phyloP scores from a whole-genome alignment of 2,888 invertebrate genomes.

The Heteromyza rotundicornis region DNA sequence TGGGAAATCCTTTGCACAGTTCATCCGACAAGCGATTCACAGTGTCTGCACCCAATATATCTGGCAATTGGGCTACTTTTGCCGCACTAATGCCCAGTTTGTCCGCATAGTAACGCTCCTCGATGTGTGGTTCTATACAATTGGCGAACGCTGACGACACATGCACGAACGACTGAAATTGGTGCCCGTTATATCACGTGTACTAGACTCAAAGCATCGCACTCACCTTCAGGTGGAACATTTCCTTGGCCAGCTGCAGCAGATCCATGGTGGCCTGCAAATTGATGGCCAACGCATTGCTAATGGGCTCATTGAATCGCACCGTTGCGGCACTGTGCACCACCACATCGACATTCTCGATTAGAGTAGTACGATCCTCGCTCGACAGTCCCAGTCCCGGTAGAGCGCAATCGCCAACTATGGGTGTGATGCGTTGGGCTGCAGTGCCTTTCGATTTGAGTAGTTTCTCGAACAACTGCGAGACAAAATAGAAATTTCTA shows the following conservation, averaged over 20 bases:
- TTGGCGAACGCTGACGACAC: slow-evolving; percentile 76
- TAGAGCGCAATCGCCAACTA: slow-evolving; percentile 59
- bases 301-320: slow-evolving; percentile 73
- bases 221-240: slow-evolving; percentile 68
- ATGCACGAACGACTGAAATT: slow-evolving; percentile 69
- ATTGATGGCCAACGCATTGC: slow-evolving; percentile 73
- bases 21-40: slow-evolving; percentile 51
- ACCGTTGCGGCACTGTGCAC: slow-evolving; percentile 95
- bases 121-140: slow-evolving; percentile 62
- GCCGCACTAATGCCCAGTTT: slow-evolving; percentile 49
- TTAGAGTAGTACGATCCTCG: slow-evolving; percentile 50
- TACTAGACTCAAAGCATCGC: no score
- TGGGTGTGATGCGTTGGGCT: slow-evolving; percentile 51
- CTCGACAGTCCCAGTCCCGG: slow-evolving; percentile 58
- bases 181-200: no score
- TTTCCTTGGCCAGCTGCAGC: slow-evolving; percentile 68
- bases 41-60: slow-evolving; percentile 54
- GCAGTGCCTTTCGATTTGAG: slow-evolving; percentile 43
- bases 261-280: slow-evolving; percentile 71
- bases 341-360: slow-evolving; percentile 64
- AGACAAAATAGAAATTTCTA: slow-evolving; percentile 14
- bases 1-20: slow-evolving; percentile 64
- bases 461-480: slow-evolving; percentile 42
- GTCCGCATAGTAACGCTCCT: slow-evolving; percentile 61
- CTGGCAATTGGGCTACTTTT: slow-evolving; percentile 51